Conservation (phyloP, 2,797 vertebrate species). For the Sebastes reedi region DNA sequence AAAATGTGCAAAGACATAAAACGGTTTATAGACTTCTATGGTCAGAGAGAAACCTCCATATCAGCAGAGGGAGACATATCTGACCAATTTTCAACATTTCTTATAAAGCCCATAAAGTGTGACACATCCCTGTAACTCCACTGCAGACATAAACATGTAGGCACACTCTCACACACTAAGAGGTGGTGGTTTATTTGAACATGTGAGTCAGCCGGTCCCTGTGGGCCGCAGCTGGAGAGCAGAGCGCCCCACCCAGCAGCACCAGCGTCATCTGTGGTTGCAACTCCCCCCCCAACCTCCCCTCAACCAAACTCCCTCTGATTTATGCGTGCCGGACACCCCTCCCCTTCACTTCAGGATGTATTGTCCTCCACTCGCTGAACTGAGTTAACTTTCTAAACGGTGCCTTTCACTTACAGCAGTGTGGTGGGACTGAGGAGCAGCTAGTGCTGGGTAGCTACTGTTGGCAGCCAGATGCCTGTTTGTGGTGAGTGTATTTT, state of each 20-base stretch:
- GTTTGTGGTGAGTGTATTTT: constrained; percentile 78
- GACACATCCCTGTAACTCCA: neutral
- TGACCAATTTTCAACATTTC: neutral
- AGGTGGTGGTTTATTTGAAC: constrained; percentile 75
- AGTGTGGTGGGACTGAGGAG: constrained; percentile 36
- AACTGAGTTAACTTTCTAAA: constrained; percentile 67
- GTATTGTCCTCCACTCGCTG: constrained; percentile 73
- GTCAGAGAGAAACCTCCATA: neutral
- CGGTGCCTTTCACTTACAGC: constrained; percentile 45
- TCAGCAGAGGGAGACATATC: constrained; percentile 37
- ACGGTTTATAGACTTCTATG: neutral
- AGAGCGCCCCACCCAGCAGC: constrained; percentile 71
- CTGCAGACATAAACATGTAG: constrained; percentile 42
- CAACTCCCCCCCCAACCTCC: constrained; percentile 33
- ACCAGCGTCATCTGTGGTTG: constrained; percentile 63
- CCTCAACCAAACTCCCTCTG: constrained; percentile 37
- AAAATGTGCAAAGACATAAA: neutral
- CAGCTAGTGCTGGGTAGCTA: constrained; percentile 36
- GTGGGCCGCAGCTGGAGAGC: constrained; percentile 66
- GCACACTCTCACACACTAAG: constrained; percentile 28
- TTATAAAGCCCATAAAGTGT: neutral
- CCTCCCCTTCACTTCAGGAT: constrained; percentile 69
- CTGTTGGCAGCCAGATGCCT: constrained; percentile 55
- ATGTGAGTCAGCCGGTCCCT: constrained; percentile 66
- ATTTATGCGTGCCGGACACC: constrained; percentile 61